phyloP scores from a whole-genome alignment of 2,888 invertebrate species.

The Lamellibrachia satsuma region DNA sequence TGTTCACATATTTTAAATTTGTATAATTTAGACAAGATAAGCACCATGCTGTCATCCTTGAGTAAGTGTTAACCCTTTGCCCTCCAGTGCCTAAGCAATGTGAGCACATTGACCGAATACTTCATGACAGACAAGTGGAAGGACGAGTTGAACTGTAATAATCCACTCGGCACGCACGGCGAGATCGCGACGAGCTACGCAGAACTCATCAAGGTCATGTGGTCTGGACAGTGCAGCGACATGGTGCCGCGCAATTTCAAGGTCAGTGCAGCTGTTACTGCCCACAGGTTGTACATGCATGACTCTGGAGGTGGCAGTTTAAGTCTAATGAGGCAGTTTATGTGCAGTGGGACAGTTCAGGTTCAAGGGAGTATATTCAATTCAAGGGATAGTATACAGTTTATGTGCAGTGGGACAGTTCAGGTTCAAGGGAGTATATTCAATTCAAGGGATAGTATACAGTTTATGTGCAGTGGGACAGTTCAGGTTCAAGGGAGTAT shows the following conservation, averaged over 20 bases:
- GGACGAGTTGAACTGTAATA: conserved; percentile 70
- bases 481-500: too few species aligned
- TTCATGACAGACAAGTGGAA: conserved; percentile 67
- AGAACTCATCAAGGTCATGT: conserved; percentile 68
- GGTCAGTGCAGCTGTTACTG: conserved; percentile 48
- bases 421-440: too few species aligned
- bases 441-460: too few species aligned
- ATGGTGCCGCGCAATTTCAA: conserved; percentile 69
- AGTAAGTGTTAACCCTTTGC: neutral
- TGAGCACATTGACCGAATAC: conserved; percentile 69
- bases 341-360: too few species aligned
- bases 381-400: too few species aligned
- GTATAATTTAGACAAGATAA: neutral
- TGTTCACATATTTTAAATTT: too few species aligned
- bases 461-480: too few species aligned
- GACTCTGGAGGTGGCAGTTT: too few species aligned
- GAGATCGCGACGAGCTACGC: conserved; percentile 69
- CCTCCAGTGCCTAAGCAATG: conserved; percentile 71
- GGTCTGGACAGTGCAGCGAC: conserved; percentile 67
- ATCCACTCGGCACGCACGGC: conserved; percentile 72
- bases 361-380: too few species aligned
- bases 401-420: too few species aligned
- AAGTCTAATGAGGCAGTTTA: too few species aligned
- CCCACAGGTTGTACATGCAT: too few species aligned
- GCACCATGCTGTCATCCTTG: neutral